Conservation (phyloP, 1,140 invertebrate species). For the Agrilus planipennis region DNA sequence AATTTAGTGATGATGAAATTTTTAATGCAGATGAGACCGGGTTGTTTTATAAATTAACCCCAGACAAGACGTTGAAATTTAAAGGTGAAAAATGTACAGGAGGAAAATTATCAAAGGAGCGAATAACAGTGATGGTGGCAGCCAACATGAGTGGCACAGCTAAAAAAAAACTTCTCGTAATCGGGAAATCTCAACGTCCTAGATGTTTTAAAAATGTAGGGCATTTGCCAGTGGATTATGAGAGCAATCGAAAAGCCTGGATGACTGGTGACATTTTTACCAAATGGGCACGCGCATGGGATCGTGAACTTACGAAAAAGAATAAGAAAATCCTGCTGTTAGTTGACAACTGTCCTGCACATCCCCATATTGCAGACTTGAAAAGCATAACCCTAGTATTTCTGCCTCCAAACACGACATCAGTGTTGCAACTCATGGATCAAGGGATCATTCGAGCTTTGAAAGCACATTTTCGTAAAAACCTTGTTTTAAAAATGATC, state of each 20-base stretch:
- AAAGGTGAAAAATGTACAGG: slow-evolving; percentile 22
- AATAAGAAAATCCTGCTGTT: slow-evolving; percentile 14
- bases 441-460: slow-evolving; percentile 17
- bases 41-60: slow-evolving; percentile 31
- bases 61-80: slow-evolving; percentile 26
- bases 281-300: too few relatives aligned
- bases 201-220: slow-evolving; percentile 31
- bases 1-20: not conserved
- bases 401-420: slow-evolving; percentile 17
- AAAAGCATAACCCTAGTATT: slow-evolving; percentile 15
- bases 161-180: slow-evolving; percentile 1
- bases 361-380: slow-evolving; percentile 12
- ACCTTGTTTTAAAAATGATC: too few relatives aligned
- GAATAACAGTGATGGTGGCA: slow-evolving; percentile 3
- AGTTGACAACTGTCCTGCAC: slow-evolving; percentile 16
- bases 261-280: slow-evolving; percentile 5
- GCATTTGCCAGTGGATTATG: slow-evolving; percentile 25
- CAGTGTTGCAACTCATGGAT: slow-evolving; percentile 17
- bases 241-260: not conserved
- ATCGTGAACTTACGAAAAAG: slow-evolving; percentile 9
- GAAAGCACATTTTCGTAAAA: slow-evolving; percentile 15
- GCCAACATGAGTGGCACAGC: not conserved
- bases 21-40: slow-evolving; percentile 33
- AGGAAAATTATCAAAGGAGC: not conserved
- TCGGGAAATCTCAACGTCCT: slow-evolving; percentile 21